Conservation (phyloP, 1,140 invertebrate species). For the Papilio polytes region DNA sequence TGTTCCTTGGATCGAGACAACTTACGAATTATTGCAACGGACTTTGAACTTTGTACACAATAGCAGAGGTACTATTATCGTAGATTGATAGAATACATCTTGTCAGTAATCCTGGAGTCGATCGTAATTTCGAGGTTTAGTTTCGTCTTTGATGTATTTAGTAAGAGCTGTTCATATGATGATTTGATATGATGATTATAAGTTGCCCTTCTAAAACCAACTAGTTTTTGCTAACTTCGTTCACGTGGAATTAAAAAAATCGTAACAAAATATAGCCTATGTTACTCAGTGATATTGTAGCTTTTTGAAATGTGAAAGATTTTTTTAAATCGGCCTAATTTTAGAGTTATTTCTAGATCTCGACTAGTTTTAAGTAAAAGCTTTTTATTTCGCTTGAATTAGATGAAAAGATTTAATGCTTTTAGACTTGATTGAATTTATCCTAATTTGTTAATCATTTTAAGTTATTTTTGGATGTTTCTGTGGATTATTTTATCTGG, state of each 20-base stretch:
- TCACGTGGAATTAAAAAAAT: too few relatives aligned
- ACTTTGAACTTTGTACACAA: constrained; percentile 40
- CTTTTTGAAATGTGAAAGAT: too few relatives aligned
- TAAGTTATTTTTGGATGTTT: not conserved
- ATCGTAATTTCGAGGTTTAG: constrained; percentile 49
- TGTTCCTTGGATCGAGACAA: constrained; percentile 44
- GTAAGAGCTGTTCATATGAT: constrained; percentile 40
- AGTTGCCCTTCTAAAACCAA: too few relatives aligned
- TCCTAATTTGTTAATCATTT: not conserved
- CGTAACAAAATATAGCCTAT: too few relatives aligned
- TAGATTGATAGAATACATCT: constrained; percentile 36
- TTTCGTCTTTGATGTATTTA: constrained; percentile 47
- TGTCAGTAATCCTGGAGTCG: constrained; percentile 58
- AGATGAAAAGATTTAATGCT: too few relatives aligned
- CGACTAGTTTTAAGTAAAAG: not conserved
- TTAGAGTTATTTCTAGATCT: too few relatives aligned
- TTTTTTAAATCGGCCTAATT: too few relatives aligned
- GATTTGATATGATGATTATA: not conserved
- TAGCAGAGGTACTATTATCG: not conserved
- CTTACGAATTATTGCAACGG: constrained; percentile 4
- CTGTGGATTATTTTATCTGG: not conserved
- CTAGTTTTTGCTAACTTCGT: too few relatives aligned
- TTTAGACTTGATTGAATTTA: too few relatives aligned
- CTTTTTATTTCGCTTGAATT: not conserved
- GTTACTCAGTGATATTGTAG: too few relatives aligned